Percentiles rank a stretch among this genome's conserved stretches.
Conservation (phyloP, 2,113 vertebrate species). For the Lepisosteus oculatus region DNA sequence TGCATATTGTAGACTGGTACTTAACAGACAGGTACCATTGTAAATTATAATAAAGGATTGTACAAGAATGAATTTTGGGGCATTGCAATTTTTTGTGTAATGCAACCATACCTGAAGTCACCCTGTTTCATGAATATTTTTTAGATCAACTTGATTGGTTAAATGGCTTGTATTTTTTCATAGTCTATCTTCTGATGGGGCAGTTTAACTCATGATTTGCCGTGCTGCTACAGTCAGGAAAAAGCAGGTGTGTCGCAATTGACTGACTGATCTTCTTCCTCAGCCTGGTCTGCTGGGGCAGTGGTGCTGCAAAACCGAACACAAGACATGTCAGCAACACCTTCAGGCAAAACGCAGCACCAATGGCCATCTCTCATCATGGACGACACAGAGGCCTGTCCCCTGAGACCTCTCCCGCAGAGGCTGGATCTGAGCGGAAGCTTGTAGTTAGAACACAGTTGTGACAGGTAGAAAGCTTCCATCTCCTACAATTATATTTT, state of each 20-base stretch:
- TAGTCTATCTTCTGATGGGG: background rate
- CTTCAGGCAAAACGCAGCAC: background rate
- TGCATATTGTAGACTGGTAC: too few species aligned
- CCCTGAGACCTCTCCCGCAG: background rate
- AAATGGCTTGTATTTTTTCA: too few species aligned
- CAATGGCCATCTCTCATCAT: background rate
- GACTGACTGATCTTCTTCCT: background rate
- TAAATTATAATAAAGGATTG: too few species aligned
- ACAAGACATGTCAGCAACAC: background rate
- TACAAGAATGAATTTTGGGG: too few species aligned
- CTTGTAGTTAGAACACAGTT: background rate
- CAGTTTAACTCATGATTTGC: background rate
- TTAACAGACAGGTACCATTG: too few species aligned
- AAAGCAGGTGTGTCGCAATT: too few species aligned
- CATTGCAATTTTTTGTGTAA: too few species aligned
- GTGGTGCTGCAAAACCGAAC: background rate
- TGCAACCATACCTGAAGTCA: too few species aligned
- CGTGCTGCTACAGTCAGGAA: background rate
- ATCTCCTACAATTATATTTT: background rate
- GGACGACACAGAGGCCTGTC: background rate
- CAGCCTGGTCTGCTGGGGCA: background rate
- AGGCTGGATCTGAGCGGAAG: background rate
- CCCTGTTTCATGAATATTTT: too few species aligned
- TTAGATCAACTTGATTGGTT: too few species aligned
- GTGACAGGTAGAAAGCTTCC: slow-evolving; percentile 6